Evolutionary conservation across 2,888 invertebrate species (phyloP).

Genomic region (Gisinianus flammeolus): DNA sequence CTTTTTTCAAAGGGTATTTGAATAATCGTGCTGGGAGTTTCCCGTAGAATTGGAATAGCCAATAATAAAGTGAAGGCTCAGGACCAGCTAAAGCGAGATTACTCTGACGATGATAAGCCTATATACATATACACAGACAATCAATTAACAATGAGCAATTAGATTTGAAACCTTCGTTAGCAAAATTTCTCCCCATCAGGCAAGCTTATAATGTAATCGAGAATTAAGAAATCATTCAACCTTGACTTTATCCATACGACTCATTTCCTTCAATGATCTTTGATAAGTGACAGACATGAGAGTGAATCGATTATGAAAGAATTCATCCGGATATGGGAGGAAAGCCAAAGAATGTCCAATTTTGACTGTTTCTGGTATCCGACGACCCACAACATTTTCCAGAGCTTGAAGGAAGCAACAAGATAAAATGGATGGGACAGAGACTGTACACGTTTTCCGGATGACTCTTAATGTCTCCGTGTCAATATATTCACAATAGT

Average conservation of each 20-base stretch:
- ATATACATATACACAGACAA: too few species aligned
- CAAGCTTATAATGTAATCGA: neutral
- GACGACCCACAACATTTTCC: constrained; percentile 25
- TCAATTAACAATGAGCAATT: too few species aligned
- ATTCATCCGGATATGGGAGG: constrained; percentile 32
- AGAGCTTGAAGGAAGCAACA: constrained; percentile 24
- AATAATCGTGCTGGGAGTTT: constrained; percentile 29
- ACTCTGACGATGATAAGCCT: constrained; percentile 16
- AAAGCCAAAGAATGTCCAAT: constrained; percentile 37
- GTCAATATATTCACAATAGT: constrained; percentile 10
- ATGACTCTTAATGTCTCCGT: constrained; percentile 22
- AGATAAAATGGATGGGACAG: constrained; percentile 30
- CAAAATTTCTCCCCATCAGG: too few species aligned
- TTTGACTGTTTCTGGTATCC: constrained; percentile 12
- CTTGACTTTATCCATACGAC: constrained; percentile 26
- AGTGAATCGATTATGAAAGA: constrained; percentile 35
- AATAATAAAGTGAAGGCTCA: constrained; percentile 38
- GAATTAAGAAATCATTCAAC: neutral
- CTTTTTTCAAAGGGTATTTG: constrained; percentile 29
- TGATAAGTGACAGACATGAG: constrained; percentile 28
- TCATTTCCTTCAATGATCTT: neutral
- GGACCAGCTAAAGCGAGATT: constrained; percentile 29
- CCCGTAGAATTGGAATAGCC: constrained; percentile 39
- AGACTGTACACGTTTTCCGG: constrained; percentile 19
- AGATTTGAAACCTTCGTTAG: too few species aligned